Percentiles rank a stretch among this genome's conserved stretches.
These are phyloP conservation scores for Tetrao urogallus DNA, from an alignment of 2,113 vertebrate genomes.

Conservation along the genomic window DNA sequence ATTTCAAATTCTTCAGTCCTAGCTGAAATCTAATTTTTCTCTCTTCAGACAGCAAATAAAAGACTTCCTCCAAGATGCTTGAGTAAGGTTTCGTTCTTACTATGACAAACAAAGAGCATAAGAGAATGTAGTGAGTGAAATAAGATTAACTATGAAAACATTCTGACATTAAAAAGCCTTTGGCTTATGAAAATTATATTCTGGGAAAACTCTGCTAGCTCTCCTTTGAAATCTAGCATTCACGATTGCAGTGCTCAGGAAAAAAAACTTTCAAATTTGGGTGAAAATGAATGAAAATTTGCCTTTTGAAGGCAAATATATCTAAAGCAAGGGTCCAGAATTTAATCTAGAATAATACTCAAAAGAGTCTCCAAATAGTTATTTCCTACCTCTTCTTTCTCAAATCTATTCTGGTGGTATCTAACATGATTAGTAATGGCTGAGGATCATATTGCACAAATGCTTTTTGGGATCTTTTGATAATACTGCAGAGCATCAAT, in stretches of 20 bases:
- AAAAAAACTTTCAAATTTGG: not conserved
- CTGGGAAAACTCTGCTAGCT: not conserved
- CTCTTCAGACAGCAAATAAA: not conserved
- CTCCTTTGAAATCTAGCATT: not conserved
- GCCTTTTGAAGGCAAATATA: not conserved
- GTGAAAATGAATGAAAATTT: not conserved
- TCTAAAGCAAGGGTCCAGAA: not conserved
- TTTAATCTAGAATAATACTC: not conserved
- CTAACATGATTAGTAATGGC: not conserved
- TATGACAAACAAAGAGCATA: not conserved
- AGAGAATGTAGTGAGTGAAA: not conserved
- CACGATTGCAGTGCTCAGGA: not conserved
- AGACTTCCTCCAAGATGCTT: not conserved
- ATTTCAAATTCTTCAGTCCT: not conserved
- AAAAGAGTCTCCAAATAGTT: not conserved
- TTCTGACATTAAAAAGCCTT: not conserved
- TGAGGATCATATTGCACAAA: not conserved
- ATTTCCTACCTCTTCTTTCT: not conserved
- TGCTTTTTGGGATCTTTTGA: not conserved
- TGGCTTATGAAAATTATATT: not conserved
- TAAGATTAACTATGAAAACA: not conserved
- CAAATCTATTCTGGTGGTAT: not conserved
- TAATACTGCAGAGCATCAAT: not conserved
- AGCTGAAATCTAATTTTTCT: not conserved
- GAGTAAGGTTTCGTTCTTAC: not conserved